Evolutionary conservation across 2,888 invertebrate genomes (phyloP), one percentile per base, ranked within the genome.

Genomic region (Lydus trimaculatus): DNA sequence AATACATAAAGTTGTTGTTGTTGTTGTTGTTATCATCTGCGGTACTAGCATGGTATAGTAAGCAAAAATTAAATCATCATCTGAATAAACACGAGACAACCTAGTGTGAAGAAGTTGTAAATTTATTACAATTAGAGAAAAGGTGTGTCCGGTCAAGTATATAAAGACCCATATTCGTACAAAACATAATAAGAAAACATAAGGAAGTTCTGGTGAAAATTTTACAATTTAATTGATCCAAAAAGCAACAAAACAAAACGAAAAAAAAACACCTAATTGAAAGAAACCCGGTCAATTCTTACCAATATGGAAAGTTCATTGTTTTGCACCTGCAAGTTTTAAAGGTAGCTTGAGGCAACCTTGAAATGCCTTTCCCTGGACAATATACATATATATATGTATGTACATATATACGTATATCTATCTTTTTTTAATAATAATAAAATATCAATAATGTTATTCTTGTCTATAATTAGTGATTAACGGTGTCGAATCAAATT

Each of bases 241-340:
- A 25, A 5, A 20, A 25, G 6, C 7, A 56, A 13, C 11, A 2
- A 52, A 11, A 23, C 4, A 52, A 8, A 52, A n/a, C n/a, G 3
- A 52, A 52, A 52, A 20, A 52, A 52, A 7, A 23, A 52, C 23
- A 20, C 23, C 23, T 17, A 43, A 43, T n/a, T 43, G n/a, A 43
- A 43, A n/a, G 43, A 43, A 43, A 48, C 20, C 48, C 56, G 56
- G 56, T 56, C 56, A 56, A 56, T 56, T 56, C 56, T 13, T 56
- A 56, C 56, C 56, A 56, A 56, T 56, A 56, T 56, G 56, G 56
- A 56, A 56, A 56, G 56, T 70, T 72, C 72, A 75, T 73, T 71
- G 73, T 75, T 74, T 76, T 75, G 77, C 79, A 79, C 79, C 79
- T 79, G 79, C 77, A 75, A 75, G 67, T 72, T 74, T 76, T 72